Percentiles rank a stretch among this genome's conserved stretches.
Conservation (phyloP, 30 jellyfish, hydroid and myxozoan genomes). For the Aurelia sp. region DNA sequence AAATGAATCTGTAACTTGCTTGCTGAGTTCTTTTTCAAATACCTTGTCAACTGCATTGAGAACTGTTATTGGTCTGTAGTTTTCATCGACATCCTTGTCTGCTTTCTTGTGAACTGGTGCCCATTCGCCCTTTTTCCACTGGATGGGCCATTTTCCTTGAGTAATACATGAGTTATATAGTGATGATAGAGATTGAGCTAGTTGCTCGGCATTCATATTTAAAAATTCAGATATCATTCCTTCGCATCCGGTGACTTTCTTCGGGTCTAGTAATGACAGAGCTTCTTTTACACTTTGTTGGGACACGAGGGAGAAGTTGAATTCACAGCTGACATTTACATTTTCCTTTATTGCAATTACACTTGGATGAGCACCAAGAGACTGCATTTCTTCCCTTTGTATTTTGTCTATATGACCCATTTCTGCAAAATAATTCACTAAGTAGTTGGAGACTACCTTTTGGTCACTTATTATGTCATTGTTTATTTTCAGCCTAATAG, state of each 20-base stretch:
- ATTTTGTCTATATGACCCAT: neutral
- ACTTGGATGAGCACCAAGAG: constrained; percentile 18
- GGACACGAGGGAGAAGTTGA: neutral
- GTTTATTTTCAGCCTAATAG: neutral
- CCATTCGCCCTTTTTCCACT: too few species aligned
- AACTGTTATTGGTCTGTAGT: too few species aligned
- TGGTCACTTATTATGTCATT: neutral
- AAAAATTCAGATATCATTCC: neutral
- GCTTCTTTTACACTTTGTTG: too few species aligned
- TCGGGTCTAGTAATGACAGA: neutral
- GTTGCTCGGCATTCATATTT: neutral
- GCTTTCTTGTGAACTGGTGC: too few species aligned
- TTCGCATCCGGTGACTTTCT: neutral
- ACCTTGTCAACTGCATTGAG: too few species aligned
- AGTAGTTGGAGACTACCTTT: neutral
- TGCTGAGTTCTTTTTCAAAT: too few species aligned
- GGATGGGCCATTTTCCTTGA: too few species aligned
- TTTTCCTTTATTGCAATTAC: constrained; percentile 1
- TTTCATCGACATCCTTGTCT: too few species aligned
- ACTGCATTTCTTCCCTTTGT: neutral
- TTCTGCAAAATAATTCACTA: neutral
- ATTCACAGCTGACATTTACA: constrained; percentile 1
- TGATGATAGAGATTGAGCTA: neutral
- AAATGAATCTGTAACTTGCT: too few species aligned
- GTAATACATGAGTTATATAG: neutral